Evolutionary conservation across 2,113 vertebrate genomes (phyloP), one percentile per base, ranked within the genome.

Genomic region (Shinisaurus crocodilurus): DNA sequence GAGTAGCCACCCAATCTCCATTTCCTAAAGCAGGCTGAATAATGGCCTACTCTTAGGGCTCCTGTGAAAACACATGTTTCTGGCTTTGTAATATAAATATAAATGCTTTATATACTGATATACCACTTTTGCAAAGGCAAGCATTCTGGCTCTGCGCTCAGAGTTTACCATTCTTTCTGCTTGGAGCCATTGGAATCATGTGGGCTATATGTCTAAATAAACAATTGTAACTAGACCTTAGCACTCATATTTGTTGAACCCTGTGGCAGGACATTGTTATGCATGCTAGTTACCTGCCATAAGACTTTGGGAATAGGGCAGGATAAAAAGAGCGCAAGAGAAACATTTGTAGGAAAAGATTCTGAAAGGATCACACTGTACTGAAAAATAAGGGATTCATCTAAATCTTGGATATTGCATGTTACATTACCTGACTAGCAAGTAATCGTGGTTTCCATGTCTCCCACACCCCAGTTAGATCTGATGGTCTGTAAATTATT

Each of bases 401-500:
- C 94, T 97, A 90, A 94, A 89, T 88, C 54, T 92, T 91, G 89
- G 89, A 93, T 94, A 94, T 90, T 86, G 54, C 90, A 95, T 95
- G 91, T 93, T 95, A 94, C 90, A 88, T 87, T 98, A 98, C 98
- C 98, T 98, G 94, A 98, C 97, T 96, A 98, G 96, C 92, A 98
- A 96, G 94, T 97, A 97, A 93, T 96, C 97, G 96, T 96, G 97
- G 81, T 95, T 83, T 63, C 95, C 96, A 94, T 98, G 98, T 97
- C 20, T 65, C 18, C 54, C 34, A 97, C 96, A 94, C 95, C 98
- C 95, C 96, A 96, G 95, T 96, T 65, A 40, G 90, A 95, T 97
- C 97, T 93, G 96, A 94, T 84, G 96, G 97, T 96, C 97, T 97
- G 34, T 94, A 97, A 92, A 98, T 98, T 96, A 96, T 96, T 92